Evolutionary conservation across 2,797 vertebrate genomes (phyloP), one percentile per base, ranked within the genome.

Genomic region (Apogon talboti): DNA sequence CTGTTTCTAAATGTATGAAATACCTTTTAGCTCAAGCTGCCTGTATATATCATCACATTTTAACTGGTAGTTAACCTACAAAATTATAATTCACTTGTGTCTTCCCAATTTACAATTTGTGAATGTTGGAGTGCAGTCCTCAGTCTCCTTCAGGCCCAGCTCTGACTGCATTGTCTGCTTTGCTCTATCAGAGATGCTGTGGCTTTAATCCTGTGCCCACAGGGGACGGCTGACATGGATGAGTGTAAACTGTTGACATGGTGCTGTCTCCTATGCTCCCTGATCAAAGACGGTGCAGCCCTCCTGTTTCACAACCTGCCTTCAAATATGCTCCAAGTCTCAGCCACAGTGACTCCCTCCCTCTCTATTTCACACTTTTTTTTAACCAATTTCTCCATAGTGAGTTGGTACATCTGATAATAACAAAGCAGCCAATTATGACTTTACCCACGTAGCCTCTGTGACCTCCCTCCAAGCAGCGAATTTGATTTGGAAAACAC

Each of bases 171-270:
- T 81, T 86, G 87, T 88, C 81, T 86, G 83, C 86, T 86, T 69
- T 48, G 74, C 79, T 87, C 79, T 76, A 81, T 86, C 87, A 66
- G 82, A 84, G 85, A 87, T 74, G 77, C 90, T 78, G 86, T 86
- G 88, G 86, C 91, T 93, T 90, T 90, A 92, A 92, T 93, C 91
- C 92, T 79, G 71, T 82, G 87, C 88, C 91, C 89, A 83, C 86
- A 58, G 90, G 88, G 91, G 87, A 90, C 60, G 76, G 77, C 88
- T 90, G 91, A 89, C 88, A 90, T 85, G 89, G 87, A 91, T 86
- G 88, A 89, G 83, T 89, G 91, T 92, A 92, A 92, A 91, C 89
- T 91, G 90, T 93, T 93, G 91, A 92, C 91, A 91, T 88, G 89
- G 86, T 85, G 89, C 89, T 87, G 91, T 91, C 91, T 91, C 88